Base-by-base conservation (phyloP, 2,888 invertebrate species). In the Omphaloscelis lunosa region DNA sequence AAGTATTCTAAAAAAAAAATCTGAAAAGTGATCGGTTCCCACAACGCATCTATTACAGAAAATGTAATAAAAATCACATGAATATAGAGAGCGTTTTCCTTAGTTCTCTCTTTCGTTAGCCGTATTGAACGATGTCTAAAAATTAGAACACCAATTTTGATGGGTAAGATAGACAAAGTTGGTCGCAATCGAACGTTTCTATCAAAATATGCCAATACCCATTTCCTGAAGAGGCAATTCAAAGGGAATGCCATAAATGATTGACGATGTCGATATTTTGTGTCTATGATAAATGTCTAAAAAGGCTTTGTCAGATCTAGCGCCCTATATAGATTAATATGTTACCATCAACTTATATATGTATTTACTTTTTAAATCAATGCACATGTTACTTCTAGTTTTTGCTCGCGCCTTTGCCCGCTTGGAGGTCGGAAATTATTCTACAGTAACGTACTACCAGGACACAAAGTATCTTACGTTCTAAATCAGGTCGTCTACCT, bases 151-250 rank as follows among this genome's bases (percentile, higher is more conserved):
- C 9, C 39, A 12, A 63, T 41, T 58, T 34, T 17, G 29, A 20
- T 41, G 34, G 51, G 7, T 72, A 63, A 48, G 48, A 62, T 1
- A 15, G 1, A 62, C n/a, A 23, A 34, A 17, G 4, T 34, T 73
- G 17, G 41, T 45, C 17, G 12, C 41, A 80, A 5, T 41, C 61
- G 34, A 53, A 77, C 45, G 78, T 53, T 53, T 77, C 77, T 69
- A 83, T 80, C 77, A 39, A 65, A 83, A 80, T 59, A 82, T 82
- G 74, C 66, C 79, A 65, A 82, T 65, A 79, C 0, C 29, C 72
- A 67, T 83, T 83, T 80, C 80, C 84, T 61, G 71, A 61, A 51
- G 48, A 48, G 29, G 56, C 79, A 71, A 58, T 71, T 66, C 72
- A 78, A 83, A 67, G 51, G 70, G 20, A 11, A 71, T 67, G 48